These are phyloP conservation scores for Craseonycteris thonglongyai DNA, from an alignment of 2,113 vertebrate species.

Conservation along the genomic window DNA sequence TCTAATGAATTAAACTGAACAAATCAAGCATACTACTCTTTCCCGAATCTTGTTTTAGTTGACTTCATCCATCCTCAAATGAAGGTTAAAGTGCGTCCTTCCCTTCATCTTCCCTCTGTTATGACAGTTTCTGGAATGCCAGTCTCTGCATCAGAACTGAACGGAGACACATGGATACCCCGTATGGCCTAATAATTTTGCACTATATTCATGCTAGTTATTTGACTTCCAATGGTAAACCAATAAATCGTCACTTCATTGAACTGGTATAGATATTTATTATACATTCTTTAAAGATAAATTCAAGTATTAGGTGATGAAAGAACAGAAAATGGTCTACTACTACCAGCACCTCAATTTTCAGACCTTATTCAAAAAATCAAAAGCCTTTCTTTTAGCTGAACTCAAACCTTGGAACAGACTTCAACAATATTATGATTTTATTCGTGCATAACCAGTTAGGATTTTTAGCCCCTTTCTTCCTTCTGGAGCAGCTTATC, in stretches of 20 bases:
- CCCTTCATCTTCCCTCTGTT: neutral
- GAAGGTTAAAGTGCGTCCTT: neutral
- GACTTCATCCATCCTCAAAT: neutral
- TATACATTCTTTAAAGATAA: neutral
- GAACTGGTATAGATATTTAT: neutral
- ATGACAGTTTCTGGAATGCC: neutral
- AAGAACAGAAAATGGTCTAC: neutral
- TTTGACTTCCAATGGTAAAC: neutral
- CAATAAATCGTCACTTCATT: neutral
- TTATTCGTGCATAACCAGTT: neutral
- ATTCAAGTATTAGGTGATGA: neutral
- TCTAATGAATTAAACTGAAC: conserved; percentile 23
- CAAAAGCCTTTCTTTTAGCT: neutral
- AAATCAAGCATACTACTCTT: neutral
- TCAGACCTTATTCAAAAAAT: neutral
- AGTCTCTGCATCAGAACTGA: neutral
- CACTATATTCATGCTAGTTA: neutral
- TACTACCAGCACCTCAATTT: neutral
- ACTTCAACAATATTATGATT: neutral
- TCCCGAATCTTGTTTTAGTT: neutral
- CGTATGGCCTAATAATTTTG: neutral
- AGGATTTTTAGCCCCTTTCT: neutral
- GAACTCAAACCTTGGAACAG: neutral
- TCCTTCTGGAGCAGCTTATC: neutral
- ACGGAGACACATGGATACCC: neutral